Base-by-base conservation (phyloP, 2,113 vertebrate genomes). In the Enhydra lutris region DNA sequence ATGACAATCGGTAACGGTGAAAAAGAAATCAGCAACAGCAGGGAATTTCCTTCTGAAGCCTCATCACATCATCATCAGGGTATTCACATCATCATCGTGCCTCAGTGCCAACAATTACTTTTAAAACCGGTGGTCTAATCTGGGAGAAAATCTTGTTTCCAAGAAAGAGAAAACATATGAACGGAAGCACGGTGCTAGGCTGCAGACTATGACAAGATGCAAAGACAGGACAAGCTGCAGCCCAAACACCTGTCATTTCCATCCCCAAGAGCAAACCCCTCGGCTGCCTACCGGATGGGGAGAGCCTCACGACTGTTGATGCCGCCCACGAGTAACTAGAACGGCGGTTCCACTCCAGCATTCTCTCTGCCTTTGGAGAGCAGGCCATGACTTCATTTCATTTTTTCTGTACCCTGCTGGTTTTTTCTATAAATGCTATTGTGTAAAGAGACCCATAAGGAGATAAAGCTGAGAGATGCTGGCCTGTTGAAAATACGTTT, bases 401-500 rank as follows among this genome's bases (percentile, higher is more conserved):
- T 71, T 65, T 91, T 89, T 57, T n/a, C 63, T 80, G 17, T 39
- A 5, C 45, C 83, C 67, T 85, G 36, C 74, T 1, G 13, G 61
- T 91, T 83, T 86, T 89, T 95, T 89, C 88, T 85, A 65, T 55
- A 74, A 71, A 74, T 0, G 18, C 69, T 45, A 39, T 31, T 89
- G 69, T 95, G 29, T 86, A 50, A 85, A 92, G 47, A 91, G 61
- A 67, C n/a, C 23, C 94, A 15, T 10, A 7, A 11, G 10, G 89
- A 55, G 91, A 89, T 52, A 61, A 82, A 89, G 57, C 91, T 63
- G n/a, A 45, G 65, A 17, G 47, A 89, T 24, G 3, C 59, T 18
- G 21, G 78, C 82, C 95, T 67, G 15, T 81, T 82, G 69, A 89
- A 95, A 92, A 94, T 31, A 21, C 10, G 88, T 96, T 87, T 71